A percentile compares a stretch with the other conserved stretches of the same genome.
These are phyloP conservation scores for Torymus auratus DNA, from an alignment of 2,888 invertebrate species.

Conservation along the genomic window DNA sequence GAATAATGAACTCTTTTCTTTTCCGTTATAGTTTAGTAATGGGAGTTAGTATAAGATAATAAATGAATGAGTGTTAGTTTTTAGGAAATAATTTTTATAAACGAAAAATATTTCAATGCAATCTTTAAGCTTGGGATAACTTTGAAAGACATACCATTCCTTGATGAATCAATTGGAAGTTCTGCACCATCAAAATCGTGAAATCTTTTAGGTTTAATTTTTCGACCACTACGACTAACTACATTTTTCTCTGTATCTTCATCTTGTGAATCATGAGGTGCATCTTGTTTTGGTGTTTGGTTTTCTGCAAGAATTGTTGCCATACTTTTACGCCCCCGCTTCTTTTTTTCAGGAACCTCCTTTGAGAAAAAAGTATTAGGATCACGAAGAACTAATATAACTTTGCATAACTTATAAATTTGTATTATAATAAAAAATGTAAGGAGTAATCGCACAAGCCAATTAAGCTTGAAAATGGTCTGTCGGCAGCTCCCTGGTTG, in stretches of 20 bases:
- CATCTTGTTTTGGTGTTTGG: conserved; percentile 65
- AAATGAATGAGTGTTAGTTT: too few relatives aligned
- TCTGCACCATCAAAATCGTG: conserved; percentile 73
- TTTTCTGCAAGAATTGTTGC: conserved; percentile 63
- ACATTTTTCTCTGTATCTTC: conserved; percentile 79
- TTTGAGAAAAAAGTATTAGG: conserved; percentile 43
- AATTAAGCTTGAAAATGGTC: conserved; percentile 74
- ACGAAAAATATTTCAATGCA: too few relatives aligned
- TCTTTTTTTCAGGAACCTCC: conserved; percentile 68
- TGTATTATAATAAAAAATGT: conserved; percentile 67
- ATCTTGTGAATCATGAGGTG: conserved; percentile 74
- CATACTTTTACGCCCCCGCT: conserved; percentile 67
- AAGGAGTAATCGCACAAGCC: conserved; percentile 79
- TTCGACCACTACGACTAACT: conserved; percentile 85
- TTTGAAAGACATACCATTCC: conserved; percentile 64
- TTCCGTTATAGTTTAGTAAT: too few relatives aligned
- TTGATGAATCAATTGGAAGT: conserved; percentile 68
- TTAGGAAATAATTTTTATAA: too few relatives aligned
- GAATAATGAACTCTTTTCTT: not conserved
- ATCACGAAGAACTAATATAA: not conserved
- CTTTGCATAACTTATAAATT: conserved; percentile 10
- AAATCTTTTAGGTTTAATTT: conserved; percentile 83
- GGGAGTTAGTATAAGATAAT: too few relatives aligned
- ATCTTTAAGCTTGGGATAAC: not conserved
- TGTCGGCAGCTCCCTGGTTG: conserved; percentile 77